phyloP scores from a whole-genome alignment of 1,140 invertebrate species.

The Procambarus virginalis region DNA sequence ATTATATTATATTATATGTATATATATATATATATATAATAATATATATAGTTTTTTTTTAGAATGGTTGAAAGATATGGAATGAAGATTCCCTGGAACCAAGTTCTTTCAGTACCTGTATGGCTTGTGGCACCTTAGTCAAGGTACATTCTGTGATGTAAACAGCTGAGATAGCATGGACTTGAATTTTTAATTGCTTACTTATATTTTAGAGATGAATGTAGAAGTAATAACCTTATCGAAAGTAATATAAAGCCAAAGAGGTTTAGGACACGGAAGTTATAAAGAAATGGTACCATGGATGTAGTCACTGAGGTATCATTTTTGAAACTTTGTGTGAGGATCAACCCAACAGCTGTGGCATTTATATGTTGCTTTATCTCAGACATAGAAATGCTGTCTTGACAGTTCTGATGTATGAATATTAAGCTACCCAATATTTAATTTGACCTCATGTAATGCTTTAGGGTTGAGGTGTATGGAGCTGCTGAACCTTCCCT shows the following conservation, averaged over 20 bases:
- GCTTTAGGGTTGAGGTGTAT: constrained; percentile 10
- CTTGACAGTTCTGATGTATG: constrained; percentile 17
- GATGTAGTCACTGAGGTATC: constrained; percentile 24
- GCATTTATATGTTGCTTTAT: constrained; percentile 13
- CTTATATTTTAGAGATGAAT: not conserved
- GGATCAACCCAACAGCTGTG: not conserved
- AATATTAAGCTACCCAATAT: constrained; percentile 11
- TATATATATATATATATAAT: not conserved
- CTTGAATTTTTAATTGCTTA: not conserved
- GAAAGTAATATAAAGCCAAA: not conserved
- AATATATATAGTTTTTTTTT: not conserved
- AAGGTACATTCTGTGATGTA: constrained; percentile 16
- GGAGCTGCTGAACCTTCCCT: constrained; percentile 31
- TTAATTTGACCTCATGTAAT: constrained; percentile 30
- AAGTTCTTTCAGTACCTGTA: constrained; percentile 34
- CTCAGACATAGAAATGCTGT: constrained; percentile 17
- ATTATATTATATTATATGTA: not conserved
- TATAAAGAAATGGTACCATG: constrained; percentile 29
- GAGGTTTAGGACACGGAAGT: not conserved
- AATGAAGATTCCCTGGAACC: constrained; percentile 13
- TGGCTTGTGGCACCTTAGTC: constrained; percentile 8
- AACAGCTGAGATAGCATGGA: not conserved
- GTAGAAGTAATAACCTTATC: not conserved
- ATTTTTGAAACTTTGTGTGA: constrained; percentile 20
- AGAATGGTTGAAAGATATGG: not conserved